Conservation (phyloP, 2,113 vertebrate species). For the Sterrhoptilus dennistouni region DNA sequence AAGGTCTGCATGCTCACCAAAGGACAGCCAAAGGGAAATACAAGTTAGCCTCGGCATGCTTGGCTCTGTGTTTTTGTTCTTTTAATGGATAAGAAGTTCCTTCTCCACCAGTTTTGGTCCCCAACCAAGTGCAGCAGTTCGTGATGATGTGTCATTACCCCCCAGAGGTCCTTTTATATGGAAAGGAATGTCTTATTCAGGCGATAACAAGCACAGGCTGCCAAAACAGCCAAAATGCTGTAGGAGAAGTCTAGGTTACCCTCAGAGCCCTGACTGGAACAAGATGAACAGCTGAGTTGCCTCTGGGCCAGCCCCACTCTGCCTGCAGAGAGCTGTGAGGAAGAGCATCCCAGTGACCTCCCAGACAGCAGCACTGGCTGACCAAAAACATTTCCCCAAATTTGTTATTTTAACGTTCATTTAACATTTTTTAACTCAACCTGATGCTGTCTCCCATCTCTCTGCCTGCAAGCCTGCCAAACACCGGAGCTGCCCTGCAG, state of each 20-base stretch:
- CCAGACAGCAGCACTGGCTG: not conserved
- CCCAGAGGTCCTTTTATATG: not conserved
- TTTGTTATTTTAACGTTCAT: not conserved
- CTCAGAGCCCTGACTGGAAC: not conserved
- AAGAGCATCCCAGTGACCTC: not conserved
- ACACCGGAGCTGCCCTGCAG: accelerated
- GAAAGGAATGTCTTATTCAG: not conserved
- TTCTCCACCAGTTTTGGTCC: not conserved
- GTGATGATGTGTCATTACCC: not conserved
- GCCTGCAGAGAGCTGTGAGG: not conserved
- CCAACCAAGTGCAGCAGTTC: not conserved
- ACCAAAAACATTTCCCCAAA: not conserved
- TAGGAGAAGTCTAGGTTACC: not conserved
- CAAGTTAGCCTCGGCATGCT: accelerated
- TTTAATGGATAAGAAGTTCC: not conserved
- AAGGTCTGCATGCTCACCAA: not conserved
- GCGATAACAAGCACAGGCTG: not conserved
- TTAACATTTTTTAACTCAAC: not conserved
- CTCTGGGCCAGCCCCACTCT: not conserved
- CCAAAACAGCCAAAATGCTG: not conserved
- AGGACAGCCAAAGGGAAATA: not conserved
- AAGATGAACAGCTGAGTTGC: accelerated
- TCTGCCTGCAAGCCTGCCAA: accelerated
- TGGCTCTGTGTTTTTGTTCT: not conserved
- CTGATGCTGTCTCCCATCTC: not conserved